phyloP scores from a whole-genome alignment of 2,113 vertebrate species.

The Proteles cristata region DNA sequence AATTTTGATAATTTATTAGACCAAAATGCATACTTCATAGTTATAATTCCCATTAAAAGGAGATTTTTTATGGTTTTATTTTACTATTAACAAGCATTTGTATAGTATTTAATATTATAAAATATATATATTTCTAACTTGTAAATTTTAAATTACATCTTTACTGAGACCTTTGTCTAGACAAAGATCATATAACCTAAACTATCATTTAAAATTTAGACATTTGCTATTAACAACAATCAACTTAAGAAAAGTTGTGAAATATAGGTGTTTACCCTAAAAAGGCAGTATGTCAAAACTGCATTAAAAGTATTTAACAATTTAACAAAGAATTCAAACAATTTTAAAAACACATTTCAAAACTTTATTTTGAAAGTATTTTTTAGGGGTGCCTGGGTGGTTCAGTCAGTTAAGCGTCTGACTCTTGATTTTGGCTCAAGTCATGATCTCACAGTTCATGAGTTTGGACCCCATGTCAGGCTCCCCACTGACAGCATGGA shows the following conservation, averaged over 20 bases:
- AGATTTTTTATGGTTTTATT: background rate
- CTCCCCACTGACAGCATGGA: no score
- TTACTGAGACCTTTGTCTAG: background rate
- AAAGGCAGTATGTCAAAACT: background rate
- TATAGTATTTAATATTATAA: background rate
- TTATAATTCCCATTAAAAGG: background rate
- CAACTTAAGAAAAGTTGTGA: background rate
- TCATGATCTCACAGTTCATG: no score
- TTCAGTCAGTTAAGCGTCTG: background rate
- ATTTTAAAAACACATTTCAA: background rate
- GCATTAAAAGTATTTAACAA: background rate
- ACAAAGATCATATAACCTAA: background rate
- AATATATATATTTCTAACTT: background rate
- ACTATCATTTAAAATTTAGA: background rate
- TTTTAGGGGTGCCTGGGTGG: background rate
- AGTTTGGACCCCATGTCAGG: no score
- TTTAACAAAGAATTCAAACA: background rate
- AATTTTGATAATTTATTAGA: constrained; percentile 27
- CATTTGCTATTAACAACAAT: background rate
- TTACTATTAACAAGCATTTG: background rate
- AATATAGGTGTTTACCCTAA: background rate
- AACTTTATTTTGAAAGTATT: background rate
- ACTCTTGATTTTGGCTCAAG: background rate
- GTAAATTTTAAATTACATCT: background rate
- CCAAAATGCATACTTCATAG: background rate